Conservation (phyloP, 2,888 invertebrate species). For the Balanococcus diminutus region DNA sequence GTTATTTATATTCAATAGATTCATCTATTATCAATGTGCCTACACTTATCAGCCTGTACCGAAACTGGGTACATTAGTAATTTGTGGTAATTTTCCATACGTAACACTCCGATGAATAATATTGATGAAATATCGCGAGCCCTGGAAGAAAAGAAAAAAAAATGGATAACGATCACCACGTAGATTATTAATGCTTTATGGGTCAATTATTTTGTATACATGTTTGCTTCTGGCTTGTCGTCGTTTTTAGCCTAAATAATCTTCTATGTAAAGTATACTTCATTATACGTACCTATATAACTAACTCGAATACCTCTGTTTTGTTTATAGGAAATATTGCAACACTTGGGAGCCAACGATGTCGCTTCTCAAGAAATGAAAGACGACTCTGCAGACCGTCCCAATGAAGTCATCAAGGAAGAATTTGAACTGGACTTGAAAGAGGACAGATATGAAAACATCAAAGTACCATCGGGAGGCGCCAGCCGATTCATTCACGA, state of each 20-base stretch:
- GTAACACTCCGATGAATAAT: neutral
- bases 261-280: too few species aligned
- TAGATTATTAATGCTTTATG: neutral
- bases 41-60: too few species aligned
- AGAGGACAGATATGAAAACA: conserved; percentile 77
- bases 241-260: neutral
- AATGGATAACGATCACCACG: neutral
- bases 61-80: too few species aligned
- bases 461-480: conserved; percentile 82
- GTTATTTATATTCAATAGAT: neutral
- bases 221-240: neutral
- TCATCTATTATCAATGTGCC: too few species aligned
- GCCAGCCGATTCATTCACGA: conserved; percentile 90
- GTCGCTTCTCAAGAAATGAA: neutral
- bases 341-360: neutral
- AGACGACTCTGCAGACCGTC: neutral
- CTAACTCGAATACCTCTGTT: neutral
- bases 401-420: conserved; percentile 34
- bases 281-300: too few species aligned
- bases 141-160: neutral
- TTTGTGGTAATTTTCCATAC: neutral
- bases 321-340: conserved; percentile 27
- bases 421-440: conserved; percentile 79
- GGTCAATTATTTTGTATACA: conserved; percentile 1
- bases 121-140: neutral